Percentiles rank a stretch among this genome's conserved stretches.
Conservation (phyloP, 2,797 vertebrate genomes). For the Chrosomus eos region DNA sequence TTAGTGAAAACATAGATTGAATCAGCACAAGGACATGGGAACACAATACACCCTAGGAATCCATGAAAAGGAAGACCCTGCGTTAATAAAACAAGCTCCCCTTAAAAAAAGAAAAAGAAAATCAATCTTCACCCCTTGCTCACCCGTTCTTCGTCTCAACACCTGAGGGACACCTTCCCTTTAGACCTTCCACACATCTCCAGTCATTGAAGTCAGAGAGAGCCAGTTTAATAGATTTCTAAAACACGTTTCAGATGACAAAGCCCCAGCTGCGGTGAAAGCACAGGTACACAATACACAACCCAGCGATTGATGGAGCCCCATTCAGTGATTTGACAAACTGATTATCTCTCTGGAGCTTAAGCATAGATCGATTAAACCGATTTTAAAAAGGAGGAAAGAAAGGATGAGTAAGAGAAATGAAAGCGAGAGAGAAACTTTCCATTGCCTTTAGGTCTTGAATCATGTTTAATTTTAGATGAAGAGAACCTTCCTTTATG, state of each 20-base stretch:
- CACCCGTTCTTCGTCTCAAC: background rate
- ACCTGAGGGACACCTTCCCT: slow-evolving; percentile 49
- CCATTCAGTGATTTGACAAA: slow-evolving; percentile 66
- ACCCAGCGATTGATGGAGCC: slow-evolving; percentile 52
- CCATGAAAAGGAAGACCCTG: background rate
- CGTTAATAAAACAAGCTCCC: slow-evolving; percentile 34
- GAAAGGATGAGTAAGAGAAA: slow-evolving; percentile 13
- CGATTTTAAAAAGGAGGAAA: slow-evolving; percentile 53
- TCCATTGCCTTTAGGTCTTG: slow-evolving; percentile 44
- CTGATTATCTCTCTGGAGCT: slow-evolving; percentile 67
- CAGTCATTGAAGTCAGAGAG: slow-evolving; percentile 46
- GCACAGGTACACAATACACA: slow-evolving; percentile 63
- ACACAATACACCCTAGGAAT: slow-evolving; percentile 5
- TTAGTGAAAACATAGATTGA: background rate
- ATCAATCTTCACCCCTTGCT: slow-evolving; percentile 17
- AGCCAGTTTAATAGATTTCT: slow-evolving; percentile 62
- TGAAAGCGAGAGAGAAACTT: slow-evolving; percentile 22
- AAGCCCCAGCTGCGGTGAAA: slow-evolving; percentile 54
- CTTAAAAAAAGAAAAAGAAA: background rate
- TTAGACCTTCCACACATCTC: slow-evolving; percentile 13
- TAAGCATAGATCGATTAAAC: slow-evolving; percentile 62
- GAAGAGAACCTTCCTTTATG: slow-evolving; percentile 26
- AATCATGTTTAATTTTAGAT: slow-evolving; percentile 38
- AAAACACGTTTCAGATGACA: slow-evolving; percentile 64
- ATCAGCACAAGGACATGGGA: slow-evolving; percentile 31